A percentile compares a stretch with the other conserved stretches of the same genome.
Evolutionary conservation across 2,113 vertebrate genomes (phyloP).

Genomic region (Tachysurus vachellii): DNA sequence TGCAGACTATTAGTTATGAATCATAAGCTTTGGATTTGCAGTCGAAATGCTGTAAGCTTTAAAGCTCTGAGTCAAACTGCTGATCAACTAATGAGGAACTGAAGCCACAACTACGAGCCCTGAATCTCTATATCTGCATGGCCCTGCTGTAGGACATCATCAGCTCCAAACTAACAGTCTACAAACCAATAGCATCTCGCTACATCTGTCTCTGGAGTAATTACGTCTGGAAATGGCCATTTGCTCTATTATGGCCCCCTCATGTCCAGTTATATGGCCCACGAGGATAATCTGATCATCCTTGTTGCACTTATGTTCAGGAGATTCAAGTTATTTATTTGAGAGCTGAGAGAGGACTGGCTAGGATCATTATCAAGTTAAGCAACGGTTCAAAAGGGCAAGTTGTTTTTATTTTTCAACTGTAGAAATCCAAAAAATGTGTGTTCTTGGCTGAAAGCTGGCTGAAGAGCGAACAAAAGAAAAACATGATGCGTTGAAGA

Average conservation of each 20-base stretch:
- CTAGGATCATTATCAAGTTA: neutral
- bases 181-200: slow-evolving; percentile 9
- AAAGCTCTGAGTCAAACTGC: neutral
- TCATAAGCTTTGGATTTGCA: neutral
- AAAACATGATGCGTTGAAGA: neutral
- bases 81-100: neutral
- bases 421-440: neutral
- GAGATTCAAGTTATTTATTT: slow-evolving; percentile 21
- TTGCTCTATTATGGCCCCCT: slow-evolving; percentile 2
- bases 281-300: slow-evolving; percentile 17
- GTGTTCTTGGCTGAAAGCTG: neutral
- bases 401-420: neutral
- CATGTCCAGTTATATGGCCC: slow-evolving; percentile 9
- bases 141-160: neutral
- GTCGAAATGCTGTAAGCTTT: neutral
- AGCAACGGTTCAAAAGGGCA: neutral
- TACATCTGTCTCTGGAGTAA: slow-evolving; percentile 31
- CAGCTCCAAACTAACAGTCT: neutral
- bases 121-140: neutral
- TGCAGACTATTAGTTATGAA: neutral
- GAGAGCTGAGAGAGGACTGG: neutral
- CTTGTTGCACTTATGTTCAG: slow-evolving; percentile 4
- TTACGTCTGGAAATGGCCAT: slow-evolving; percentile 3
- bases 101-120: neutral
- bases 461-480: no score